Evolutionary conservation across 2,113 vertebrate species (phyloP), one percentile per base, ranked within the genome.

Genomic region (Mesembrinibis cayennensis): DNA sequence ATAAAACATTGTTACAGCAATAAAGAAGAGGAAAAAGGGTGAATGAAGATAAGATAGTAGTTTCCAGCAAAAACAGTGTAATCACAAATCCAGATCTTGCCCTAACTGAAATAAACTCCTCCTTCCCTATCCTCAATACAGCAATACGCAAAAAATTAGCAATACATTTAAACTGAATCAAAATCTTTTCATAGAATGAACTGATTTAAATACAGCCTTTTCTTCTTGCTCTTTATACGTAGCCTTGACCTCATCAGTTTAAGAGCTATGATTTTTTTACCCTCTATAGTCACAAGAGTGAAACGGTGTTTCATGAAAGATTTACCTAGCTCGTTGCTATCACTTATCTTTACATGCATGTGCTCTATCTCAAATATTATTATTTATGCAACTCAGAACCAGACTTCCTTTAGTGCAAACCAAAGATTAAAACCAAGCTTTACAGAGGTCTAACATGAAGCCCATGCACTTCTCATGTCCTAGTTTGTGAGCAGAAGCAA

Each of bases 261-360:
- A 85, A 49, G 14, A 71, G n/a, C 26, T 49, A 29, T 21, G 17
- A 4, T 30, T 26, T 53, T 85, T 71, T n/a, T 30, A 61, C 9
- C 27, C 23, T 38, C 38, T 77, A 13, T 19, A 38, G 38, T 40
- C 69, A 40, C 14, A 53, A 26, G 12, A 53, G 14, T 6, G 45
- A 69, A n/a, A 12, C 0, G 0, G 13, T 36, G 45, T 36, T 76
- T 70, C 29, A 47, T 2, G 7, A 38, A 38, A 32, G 19, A 55
- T 40, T 58, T 32, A 52, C 26, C 13, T 36, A 5, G 9, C 38
- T 5, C 65, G 49, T 18, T 69, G 55, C 38, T 12, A 22, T 36
- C 47, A 22, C 6, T 1, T 27, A 29, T 13, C 38, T 40, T 70
- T 52, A 58, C 18, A 16, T 4, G 21, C 56, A 47, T 6, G 3